Base-by-base conservation (phyloP, 2,888 invertebrate species). In the Melieria picta region DNA sequence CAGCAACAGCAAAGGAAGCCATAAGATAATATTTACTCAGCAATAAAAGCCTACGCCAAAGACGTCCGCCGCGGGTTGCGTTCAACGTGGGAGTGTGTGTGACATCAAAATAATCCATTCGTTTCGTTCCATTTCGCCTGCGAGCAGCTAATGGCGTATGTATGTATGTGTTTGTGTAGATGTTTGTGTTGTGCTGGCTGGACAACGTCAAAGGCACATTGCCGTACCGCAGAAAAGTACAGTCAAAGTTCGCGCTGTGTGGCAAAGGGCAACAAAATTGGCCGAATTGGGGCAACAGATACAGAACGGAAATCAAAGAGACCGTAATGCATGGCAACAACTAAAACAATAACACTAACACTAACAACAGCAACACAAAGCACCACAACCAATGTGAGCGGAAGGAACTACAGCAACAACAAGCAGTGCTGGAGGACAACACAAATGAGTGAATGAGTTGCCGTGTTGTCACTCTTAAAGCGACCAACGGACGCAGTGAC, bases 81-180 rank as follows among this genome's bases (percentile, higher is more conserved):
- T 30, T 30, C 30, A 30, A 30, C 30, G 30, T 30, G 30, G 30
- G 1, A 30, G 30, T 30, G 30, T 30, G 57, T 16, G 30, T 13
- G 30, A 57, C n/a, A 57, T 13, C 42, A 13, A 57, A 57, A 57
- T 57, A 57, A 30, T 30, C 30, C 57, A 57, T 57, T 57, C 30
- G 30, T 57, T 30, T 57, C n/a, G 30, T 30, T 57, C n/a, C 57
- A 13, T 4, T 56, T n/a, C 56, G 56, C 7, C 13, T 10, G 56
- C 3, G 56, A 7, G 16, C 10, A 30, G 30, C 30, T 30, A 30
- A 30, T 30, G 30, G 30, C 30, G 3, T 30, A 30, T 30, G 30
- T 30, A 30, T 30, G 30, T 56, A 7, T 56, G n/a, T 56, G 56
- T 56, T 13, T 56, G 50, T 11, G 30, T 30, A 30, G 30, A 3